phyloP scores from a whole-genome alignment of 1,140 invertebrate genomes.

The Paraescarpia echinospica region DNA sequence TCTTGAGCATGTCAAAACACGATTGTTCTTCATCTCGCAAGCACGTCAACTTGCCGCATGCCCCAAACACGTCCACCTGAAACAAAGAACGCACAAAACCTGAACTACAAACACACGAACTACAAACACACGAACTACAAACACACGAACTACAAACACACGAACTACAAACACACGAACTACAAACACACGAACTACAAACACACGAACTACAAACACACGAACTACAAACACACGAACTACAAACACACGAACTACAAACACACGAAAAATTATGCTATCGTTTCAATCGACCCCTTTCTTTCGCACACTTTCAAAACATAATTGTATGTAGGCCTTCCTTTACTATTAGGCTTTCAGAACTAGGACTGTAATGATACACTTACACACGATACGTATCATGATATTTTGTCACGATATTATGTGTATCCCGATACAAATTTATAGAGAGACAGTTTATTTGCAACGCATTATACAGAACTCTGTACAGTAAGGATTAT shows the following conservation, averaged over 20 bases:
- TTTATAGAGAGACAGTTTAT: no score
- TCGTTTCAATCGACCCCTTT: no score
- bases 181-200: background rate
- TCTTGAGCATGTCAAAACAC: constrained; percentile 26
- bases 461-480: no score
- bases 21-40: constrained; percentile 66
- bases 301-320: no score
- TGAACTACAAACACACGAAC: background rate
- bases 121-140: background rate
- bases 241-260: background rate
- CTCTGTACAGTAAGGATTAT: no score
- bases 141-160: background rate
- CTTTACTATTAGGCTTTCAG: background rate
- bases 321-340: background rate
- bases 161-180: background rate
- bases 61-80: constrained; percentile 37
- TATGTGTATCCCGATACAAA: no score
- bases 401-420: no score
- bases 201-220: background rate
- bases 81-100: constrained; percentile 1
- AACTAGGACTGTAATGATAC: background rate
- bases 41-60: constrained; percentile 30
- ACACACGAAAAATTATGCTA: no score
- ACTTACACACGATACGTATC: background rate
- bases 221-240: background rate